Percentiles rank a stretch among this genome's conserved stretches.
Evolutionary conservation across 2,888 invertebrate genomes (phyloP).

Genomic region (Sinotaia quadrata): DNA sequence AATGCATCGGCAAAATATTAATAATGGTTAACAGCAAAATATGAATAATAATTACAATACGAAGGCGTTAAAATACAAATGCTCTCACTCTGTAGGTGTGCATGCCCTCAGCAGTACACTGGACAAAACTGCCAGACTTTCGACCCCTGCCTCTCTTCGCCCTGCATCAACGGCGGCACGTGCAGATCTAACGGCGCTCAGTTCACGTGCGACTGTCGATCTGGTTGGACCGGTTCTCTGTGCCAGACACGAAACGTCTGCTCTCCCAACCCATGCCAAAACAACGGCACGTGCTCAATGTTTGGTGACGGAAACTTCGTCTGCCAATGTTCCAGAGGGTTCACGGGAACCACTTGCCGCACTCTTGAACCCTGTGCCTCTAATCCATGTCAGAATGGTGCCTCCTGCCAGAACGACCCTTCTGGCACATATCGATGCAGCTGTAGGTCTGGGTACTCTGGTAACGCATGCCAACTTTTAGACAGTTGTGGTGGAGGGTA

Average conservation of each 20-base stretch:
- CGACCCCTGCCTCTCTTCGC: slow-evolving; percentile 44
- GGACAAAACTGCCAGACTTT: slow-evolving; percentile 41
- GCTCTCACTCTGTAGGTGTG: no score
- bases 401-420: not conserved
- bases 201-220: slow-evolving; percentile 51
- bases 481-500: slow-evolving; percentile 26
- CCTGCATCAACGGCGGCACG: slow-evolving; percentile 44
- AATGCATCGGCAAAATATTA: no score
- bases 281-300: slow-evolving; percentile 46
- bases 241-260: slow-evolving; percentile 63
- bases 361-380: not conserved
- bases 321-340: slow-evolving; percentile 13
- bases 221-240: slow-evolving; percentile 52
- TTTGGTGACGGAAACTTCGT: not conserved
- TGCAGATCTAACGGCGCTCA: slow-evolving; percentile 21
- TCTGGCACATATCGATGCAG: slow-evolving; percentile 38
- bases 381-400: slow-evolving; percentile 13
- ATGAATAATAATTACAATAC: no score
- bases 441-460: slow-evolving; percentile 47
- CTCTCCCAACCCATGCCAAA: slow-evolving; percentile 46
- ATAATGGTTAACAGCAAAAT: no score
- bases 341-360: slow-evolving; percentile 17
- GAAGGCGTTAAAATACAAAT: no score
- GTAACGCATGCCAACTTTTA: slow-evolving; percentile 46
- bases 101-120: slow-evolving; percentile 41